These are phyloP conservation scores for Acanthisitta chloris DNA, from an alignment of 2,113 vertebrate species.

Conservation along the genomic window DNA sequence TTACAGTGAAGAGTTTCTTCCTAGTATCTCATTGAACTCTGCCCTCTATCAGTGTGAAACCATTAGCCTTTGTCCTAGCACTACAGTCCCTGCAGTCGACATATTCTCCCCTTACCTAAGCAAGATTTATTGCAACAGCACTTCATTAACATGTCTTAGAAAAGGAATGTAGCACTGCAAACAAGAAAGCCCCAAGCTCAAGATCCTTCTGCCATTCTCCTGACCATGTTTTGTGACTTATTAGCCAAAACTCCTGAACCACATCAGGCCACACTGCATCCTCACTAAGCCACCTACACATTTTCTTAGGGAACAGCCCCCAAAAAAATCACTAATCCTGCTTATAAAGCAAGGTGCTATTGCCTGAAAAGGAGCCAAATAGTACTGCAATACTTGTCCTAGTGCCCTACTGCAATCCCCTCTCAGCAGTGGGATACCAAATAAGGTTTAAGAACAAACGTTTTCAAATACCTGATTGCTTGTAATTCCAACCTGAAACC, in stretches of 20 bases:
- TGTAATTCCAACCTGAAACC: background rate
- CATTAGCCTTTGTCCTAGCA: background rate
- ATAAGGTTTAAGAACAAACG: background rate
- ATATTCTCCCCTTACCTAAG: background rate
- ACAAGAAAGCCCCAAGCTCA: background rate
- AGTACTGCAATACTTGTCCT: background rate
- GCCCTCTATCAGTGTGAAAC: background rate
- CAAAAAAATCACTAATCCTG: background rate
- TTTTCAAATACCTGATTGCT: background rate
- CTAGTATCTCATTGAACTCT: background rate
- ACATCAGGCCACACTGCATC: fast-evolving
- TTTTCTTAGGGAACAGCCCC: background rate
- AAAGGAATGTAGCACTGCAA: background rate
- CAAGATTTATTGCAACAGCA: background rate
- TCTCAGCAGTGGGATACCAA: background rate
- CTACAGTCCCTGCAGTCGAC: background rate
- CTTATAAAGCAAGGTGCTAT: background rate
- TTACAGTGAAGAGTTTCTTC: background rate
- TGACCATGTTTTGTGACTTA: background rate
- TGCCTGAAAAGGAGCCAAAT: background rate
- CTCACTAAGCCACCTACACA: background rate
- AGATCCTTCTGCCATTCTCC: background rate
- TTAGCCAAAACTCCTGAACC: background rate
- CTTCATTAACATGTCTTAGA: background rate
- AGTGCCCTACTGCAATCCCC: background rate